Percentiles rank a stretch among this genome's conserved stretches.
These are phyloP conservation scores for Thaumatotibia leucotreta DNA, from an alignment of 1,140 invertebrate species.

Conservation along the genomic window DNA sequence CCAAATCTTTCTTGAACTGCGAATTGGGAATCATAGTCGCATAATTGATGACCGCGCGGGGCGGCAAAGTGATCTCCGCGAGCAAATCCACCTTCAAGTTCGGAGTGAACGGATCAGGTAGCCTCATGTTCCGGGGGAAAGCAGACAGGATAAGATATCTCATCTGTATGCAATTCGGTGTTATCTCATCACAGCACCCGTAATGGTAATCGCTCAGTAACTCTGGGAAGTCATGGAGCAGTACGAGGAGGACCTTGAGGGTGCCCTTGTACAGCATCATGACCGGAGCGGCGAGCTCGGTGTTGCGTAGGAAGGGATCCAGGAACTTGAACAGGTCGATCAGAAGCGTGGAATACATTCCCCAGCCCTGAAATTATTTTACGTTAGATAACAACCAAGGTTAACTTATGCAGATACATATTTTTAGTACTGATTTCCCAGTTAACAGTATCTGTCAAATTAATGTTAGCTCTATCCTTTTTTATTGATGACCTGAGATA, in stretches of 20 bases:
- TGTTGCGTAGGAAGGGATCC: constrained; percentile 97
- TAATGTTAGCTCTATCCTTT: no score
- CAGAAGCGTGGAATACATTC: constrained; percentile 93
- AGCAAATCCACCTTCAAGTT: constrained; percentile 98
- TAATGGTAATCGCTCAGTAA: constrained; percentile 99
- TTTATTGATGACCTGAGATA: no score
- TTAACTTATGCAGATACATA: no score
- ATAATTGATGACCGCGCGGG: constrained; percentile 94
- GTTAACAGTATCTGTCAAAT: no score
- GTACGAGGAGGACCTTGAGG: constrained; percentile 94
- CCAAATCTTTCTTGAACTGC: constrained; percentile 95
- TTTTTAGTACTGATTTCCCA: no score
- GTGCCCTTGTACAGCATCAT: constrained; percentile 97
- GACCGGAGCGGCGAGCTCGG: constrained; percentile 95
- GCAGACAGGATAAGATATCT: constrained; percentile 98
- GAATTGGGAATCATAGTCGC: constrained; percentile 90
- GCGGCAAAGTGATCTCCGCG: constrained; percentile 89
- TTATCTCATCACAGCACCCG: constrained; percentile 99
- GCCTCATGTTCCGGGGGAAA: constrained; percentile 97
- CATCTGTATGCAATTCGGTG: constrained; percentile 99
- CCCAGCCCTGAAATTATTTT: constrained; percentile 82
- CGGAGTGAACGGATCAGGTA: constrained; percentile 98
- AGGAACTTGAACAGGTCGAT: constrained; percentile 98
- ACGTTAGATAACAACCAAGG: no score
- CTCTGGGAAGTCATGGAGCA: constrained; percentile 99